Percentiles rank a stretch among this genome's conserved stretches.
Evolutionary conservation across 2,888 invertebrate species (phyloP).

Genomic region (Erebia palarica): DNA sequence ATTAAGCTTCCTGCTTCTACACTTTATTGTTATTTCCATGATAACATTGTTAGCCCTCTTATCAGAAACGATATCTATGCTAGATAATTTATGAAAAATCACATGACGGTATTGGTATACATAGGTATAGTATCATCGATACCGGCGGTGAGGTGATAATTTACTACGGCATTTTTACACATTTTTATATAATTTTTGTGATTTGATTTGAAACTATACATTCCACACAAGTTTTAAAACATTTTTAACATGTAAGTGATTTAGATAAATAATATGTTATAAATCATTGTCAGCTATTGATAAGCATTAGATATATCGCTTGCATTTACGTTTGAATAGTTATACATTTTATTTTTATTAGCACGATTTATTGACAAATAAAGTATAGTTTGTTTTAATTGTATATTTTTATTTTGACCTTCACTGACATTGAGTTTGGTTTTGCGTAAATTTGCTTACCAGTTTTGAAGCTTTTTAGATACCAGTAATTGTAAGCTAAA

Average conservation of each 20-base stretch:
- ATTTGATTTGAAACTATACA: conserved; percentile 34
- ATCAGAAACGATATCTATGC: conserved; percentile 17
- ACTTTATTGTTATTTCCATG: conserved; percentile 6
- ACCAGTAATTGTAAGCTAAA: not conserved
- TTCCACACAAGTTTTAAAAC: conserved; percentile 50
- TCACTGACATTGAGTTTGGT: conserved; percentile 7
- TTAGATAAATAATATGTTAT: conserved; percentile 12
- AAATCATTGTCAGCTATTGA: conserved; percentile 6
- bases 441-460: conserved; percentile 4
- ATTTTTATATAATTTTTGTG: not conserved
- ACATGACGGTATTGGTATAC: conserved; percentile 16
- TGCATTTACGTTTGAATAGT: conserved; percentile 19
- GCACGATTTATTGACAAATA: conserved; percentile 39
- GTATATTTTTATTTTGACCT: conserved; percentile 33
- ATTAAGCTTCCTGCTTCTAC: conserved; percentile 16
- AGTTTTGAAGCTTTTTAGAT: conserved; percentile 3
- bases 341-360: conserved; percentile 39
- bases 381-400: conserved; percentile 33
- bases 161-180: not conserved
- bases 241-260: conserved; percentile 12
- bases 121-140: conserved; percentile 1
- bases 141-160: not conserved
- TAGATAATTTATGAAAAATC: conserved; percentile 23
- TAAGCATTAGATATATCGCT: conserved; percentile 6
- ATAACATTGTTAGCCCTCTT: conserved; percentile 13